Evolutionary conservation across 64 coral and sea anemone genomes (phyloP).

Genomic region (Orbicella faveolata): DNA sequence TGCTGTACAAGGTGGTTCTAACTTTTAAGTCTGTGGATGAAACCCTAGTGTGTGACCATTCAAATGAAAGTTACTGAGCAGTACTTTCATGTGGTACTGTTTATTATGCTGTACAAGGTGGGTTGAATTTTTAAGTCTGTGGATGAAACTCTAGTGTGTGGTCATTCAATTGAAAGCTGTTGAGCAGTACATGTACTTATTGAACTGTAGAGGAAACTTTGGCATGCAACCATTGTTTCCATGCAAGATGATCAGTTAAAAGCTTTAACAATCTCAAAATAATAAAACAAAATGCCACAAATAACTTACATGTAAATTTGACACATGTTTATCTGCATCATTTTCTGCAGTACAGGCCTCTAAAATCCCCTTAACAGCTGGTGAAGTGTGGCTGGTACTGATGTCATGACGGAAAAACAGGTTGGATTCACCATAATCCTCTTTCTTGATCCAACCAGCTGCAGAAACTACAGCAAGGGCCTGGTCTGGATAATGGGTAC

Average conservation of each 20-base stretch:
- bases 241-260: background rate
- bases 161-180: too few species aligned
- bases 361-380: constrained; percentile 72
- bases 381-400: constrained; percentile 85
- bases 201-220: background rate
- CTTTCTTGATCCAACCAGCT: constrained; percentile 99
- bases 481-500: constrained; percentile 85
- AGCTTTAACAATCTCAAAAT: background rate
- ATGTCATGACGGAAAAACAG: constrained; percentile 93
- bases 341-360: constrained; percentile 93
- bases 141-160: too few species aligned
- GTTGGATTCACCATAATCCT: constrained; percentile 97
- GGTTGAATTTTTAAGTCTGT: too few species aligned
- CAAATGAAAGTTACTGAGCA: too few species aligned
- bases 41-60: too few species aligned
- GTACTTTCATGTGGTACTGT: too few species aligned
- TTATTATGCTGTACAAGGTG: too few species aligned
- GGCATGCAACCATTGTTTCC: background rate
- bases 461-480: constrained; percentile 85
- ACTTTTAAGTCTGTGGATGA: too few species aligned
- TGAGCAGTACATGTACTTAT: background rate
- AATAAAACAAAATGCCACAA: too few species aligned
- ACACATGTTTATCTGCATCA: constrained; percentile 93
- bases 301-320: constrained; percentile 89
- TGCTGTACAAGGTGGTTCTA: too few species aligned